These are phyloP conservation scores for Ips nitidus DNA, from an alignment of 1,140 invertebrate species.

Conservation along the genomic window DNA sequence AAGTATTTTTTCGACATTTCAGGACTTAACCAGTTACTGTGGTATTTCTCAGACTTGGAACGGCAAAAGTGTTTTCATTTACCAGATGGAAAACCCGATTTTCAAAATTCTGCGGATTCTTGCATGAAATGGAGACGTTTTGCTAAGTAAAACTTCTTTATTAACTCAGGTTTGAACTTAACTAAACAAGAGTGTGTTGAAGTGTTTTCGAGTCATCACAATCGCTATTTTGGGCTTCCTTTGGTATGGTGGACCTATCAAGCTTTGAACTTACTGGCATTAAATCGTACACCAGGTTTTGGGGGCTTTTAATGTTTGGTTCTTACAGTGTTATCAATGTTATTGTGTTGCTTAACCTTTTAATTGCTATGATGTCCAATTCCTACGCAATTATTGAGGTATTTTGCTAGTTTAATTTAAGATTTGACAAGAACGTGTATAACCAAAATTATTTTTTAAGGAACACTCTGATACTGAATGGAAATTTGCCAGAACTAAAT, in stretches of 20 bases:
- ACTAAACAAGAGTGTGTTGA: conserved; percentile 43
- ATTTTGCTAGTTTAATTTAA: conserved; percentile 37
- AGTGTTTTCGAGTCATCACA: conserved; percentile 89
- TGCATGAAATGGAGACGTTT: conserved; percentile 79
- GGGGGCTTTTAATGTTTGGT: conserved; percentile 80
- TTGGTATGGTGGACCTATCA: conserved; percentile 80
- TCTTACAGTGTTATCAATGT: conserved; percentile 83
- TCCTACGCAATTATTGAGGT: conserved; percentile 78
- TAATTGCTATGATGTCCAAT: conserved; percentile 92
- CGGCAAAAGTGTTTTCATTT: conserved; percentile 71
- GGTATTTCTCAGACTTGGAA: conserved; percentile 87
- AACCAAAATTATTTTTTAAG: conserved; percentile 25
- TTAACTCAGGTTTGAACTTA: conserved; percentile 9
- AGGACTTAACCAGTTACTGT: conserved; percentile 81
- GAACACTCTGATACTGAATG: conserved; percentile 57
- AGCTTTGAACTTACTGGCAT: conserved; percentile 76
- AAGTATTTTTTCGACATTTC: conserved; percentile 17
- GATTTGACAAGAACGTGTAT: background rate
- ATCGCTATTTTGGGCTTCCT: conserved; percentile 88
- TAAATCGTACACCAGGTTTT: conserved; percentile 77
- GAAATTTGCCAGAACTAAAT: conserved; percentile 86
- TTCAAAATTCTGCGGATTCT: conserved; percentile 66
- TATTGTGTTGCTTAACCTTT: conserved; percentile 81
- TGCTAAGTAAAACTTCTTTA: conserved; percentile 54
- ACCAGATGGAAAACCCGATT: conserved; percentile 62